A percentile compares a stretch with the other conserved stretches of the same genome.
These are phyloP conservation scores for Paedocypris sp. DNA, from an alignment of 2,113 vertebrate species.

Conservation along the genomic window DNA sequence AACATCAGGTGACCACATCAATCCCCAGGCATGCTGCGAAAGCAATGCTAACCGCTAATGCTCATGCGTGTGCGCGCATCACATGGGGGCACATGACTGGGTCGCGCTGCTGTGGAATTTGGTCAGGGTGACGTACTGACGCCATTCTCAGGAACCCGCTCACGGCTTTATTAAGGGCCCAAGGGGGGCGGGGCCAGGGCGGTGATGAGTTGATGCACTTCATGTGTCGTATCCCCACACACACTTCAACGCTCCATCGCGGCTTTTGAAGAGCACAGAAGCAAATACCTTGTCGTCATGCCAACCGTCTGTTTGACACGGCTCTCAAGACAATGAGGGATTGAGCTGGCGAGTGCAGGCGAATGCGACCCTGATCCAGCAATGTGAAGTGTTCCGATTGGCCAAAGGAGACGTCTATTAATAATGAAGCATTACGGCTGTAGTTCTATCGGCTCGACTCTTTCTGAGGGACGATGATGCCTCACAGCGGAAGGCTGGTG, in stretches of 20 bases:
- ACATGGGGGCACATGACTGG: conserved; percentile 11
- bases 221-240: conserved; percentile 42
- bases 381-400: conserved; percentile 23
- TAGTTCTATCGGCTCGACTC: conserved; percentile 8
- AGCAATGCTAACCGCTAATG: neutral
- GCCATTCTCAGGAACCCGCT: too few species aligned
- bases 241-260: neutral
- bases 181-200: conserved; percentile 18
- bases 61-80: neutral
- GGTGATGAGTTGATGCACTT: conserved; percentile 51
- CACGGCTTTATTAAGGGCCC: conserved; percentile 55
- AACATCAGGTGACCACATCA: conserved; percentile 21
- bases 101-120: conserved; percentile 30
- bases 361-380: conserved; percentile 25
- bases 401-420: conserved; percentile 21
- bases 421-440: conserved; percentile 14
- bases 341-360: conserved; percentile 21
- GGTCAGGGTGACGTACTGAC: conserved; percentile 24
- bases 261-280: conserved; percentile 30
- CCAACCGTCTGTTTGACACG: conserved; percentile 35
- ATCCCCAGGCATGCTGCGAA: conserved; percentile 3
- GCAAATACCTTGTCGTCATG: conserved; percentile 28
- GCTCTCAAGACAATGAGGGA: conserved; percentile 27
- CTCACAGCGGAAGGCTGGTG: too few species aligned
- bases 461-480: conserved; percentile 4